Percentiles rank a stretch among this genome's conserved stretches.
Conservation (phyloP, 2,797 vertebrate species). For the Tarsius wallacei region DNA sequence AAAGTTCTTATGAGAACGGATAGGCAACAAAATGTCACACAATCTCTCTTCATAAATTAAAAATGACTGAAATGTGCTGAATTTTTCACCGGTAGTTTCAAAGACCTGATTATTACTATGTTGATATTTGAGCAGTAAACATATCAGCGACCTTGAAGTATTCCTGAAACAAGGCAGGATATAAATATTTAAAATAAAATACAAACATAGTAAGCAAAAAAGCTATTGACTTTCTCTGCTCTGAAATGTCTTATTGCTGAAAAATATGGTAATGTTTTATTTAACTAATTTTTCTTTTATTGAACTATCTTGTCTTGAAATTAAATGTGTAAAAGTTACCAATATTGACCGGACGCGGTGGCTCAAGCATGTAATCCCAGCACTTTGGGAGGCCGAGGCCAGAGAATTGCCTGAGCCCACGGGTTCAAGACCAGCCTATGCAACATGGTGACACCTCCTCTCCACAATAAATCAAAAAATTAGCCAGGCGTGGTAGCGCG, state of each 20-base stretch:
- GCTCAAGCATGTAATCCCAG: too few species aligned
- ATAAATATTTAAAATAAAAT: conserved; percentile 72
- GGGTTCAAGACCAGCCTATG: too few species aligned
- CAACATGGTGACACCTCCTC: too few species aligned
- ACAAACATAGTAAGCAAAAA: conserved; percentile 47
- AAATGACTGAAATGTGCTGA: conserved; percentile 66
- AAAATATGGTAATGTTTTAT: conserved; percentile 60
- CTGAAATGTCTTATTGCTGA: conserved; percentile 37
- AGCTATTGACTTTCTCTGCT: conserved; percentile 54
- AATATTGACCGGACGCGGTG: background rate
- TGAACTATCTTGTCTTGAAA: too few species aligned
- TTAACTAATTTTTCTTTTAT: conserved; percentile 64
- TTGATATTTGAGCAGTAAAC: conserved; percentile 66
- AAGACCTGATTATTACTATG: conserved; percentile 65
- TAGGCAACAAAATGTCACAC: conserved; percentile 57
- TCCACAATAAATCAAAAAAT: too few species aligned
- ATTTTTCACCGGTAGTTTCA: conserved; percentile 66
- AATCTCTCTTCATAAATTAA: conserved; percentile 63
- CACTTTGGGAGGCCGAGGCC: too few species aligned
- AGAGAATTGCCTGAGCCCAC: too few species aligned
- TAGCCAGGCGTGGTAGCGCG: too few species aligned
- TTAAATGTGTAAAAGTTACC: conserved; percentile 43
- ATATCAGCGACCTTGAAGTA: background rate
- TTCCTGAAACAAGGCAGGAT: conserved; percentile 66
- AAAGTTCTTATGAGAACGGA: conserved; percentile 62